Conservation (phyloP, 2,888 invertebrate species). For the Hydrotaea diabolus region DNA sequence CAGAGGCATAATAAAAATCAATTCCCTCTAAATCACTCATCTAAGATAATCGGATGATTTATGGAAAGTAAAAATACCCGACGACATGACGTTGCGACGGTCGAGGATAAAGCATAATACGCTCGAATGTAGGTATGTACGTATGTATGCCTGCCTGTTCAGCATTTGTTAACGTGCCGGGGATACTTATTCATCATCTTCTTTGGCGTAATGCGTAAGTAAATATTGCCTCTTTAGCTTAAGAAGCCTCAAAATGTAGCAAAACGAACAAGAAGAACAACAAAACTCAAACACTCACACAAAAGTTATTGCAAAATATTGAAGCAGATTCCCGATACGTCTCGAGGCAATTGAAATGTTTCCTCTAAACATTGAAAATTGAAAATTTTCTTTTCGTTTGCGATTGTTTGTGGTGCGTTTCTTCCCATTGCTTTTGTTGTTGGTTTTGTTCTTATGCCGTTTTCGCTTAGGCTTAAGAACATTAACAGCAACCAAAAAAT, state of each 20-base stretch:
- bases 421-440: not conserved
- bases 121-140: not conserved
- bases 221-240: slow-evolving; percentile 49
- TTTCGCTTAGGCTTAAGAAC: slow-evolving; percentile 13
- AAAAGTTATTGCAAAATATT: slow-evolving; percentile 16
- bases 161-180: not conserved
- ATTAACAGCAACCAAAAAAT: slow-evolving; percentile 16
- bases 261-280: not conserved
- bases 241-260: slow-evolving; percentile 16
- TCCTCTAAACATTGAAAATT: not conserved
- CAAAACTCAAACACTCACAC: not conserved
- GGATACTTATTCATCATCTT: slow-evolving; percentile 7
- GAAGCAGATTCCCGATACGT: not conserved
- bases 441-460: not conserved
- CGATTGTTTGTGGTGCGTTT: not conserved
- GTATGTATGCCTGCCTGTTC: too few relatives aligned
- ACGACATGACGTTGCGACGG: not conserved
- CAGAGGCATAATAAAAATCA: slow-evolving; percentile 55
- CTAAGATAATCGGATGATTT: slow-evolving; percentile 61
- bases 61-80: slow-evolving; percentile 42
- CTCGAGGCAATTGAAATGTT: slow-evolving; percentile 18
- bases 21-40: slow-evolving; percentile 64
- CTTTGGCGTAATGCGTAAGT: slow-evolving; percentile 26
- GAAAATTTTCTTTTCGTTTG: not conserved
- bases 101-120: not conserved